These are phyloP conservation scores for Platanista minor DNA, from an alignment of 2,113 vertebrate genomes.

Conservation along the genomic window DNA sequence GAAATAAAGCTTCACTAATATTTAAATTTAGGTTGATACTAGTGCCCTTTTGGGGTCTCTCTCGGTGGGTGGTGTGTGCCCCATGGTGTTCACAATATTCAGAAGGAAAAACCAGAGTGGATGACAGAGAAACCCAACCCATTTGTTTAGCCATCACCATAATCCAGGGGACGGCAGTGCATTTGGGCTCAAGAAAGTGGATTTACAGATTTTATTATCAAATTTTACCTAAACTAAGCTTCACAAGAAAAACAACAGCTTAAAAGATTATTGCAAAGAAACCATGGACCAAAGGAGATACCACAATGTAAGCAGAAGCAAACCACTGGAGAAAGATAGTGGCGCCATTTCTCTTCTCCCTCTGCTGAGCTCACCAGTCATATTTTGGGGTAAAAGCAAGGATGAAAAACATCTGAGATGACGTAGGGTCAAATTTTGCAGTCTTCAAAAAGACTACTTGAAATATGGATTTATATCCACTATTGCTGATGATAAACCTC, in stretches of 20 bases:
- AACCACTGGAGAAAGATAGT: background rate
- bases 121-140: background rate
- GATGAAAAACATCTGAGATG: background rate
- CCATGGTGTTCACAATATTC: background rate
- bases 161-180: background rate
- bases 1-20: background rate
- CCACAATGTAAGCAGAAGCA: background rate
- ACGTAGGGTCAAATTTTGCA: background rate
- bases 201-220: background rate
- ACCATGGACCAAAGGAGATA: background rate
- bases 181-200: background rate
- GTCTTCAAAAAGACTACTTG: background rate
- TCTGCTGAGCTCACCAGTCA: background rate
- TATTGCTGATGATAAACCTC: background rate
- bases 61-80: accelerated
- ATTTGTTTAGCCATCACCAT: background rate
- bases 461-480: background rate
- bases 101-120: accelerated
- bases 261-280: background rate
- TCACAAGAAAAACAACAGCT: background rate
- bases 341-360: background rate
- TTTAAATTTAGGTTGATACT: background rate
- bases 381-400: background rate
- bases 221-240: background rate
- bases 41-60: background rate